These are phyloP conservation scores for Marisa cornuarietis DNA, from an alignment of 1,140 invertebrate genomes.

Conservation along the genomic window DNA sequence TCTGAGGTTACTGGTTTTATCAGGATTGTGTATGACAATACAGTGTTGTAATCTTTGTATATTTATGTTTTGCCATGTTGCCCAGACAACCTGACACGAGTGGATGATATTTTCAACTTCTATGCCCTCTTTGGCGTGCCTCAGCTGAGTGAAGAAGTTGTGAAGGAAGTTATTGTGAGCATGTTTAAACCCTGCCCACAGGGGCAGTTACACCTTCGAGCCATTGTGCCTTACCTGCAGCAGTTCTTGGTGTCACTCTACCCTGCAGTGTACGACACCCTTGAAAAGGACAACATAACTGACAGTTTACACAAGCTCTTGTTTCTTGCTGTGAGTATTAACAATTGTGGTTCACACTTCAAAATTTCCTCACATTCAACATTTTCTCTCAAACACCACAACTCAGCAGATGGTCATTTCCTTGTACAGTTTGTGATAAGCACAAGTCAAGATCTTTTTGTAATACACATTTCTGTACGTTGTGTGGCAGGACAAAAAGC, in stretches of 20 bases:
- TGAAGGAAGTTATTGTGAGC: slow-evolving; percentile 37
- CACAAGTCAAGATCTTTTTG: too few relatives aligned
- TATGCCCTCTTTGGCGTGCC: slow-evolving; percentile 42
- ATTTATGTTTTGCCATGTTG: slow-evolving; percentile 1
- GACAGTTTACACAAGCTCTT: slow-evolving; percentile 36
- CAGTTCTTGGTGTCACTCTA: slow-evolving; percentile 40
- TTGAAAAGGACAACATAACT: slow-evolving; percentile 32
- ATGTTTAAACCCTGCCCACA: slow-evolving; percentile 45
- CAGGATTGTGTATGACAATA: not conserved
- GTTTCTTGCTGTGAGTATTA: slow-evolving; percentile 48
- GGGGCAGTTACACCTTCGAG: slow-evolving; percentile 49
- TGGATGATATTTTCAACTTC: slow-evolving; percentile 36
- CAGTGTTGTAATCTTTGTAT: not conserved
- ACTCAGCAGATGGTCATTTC: too few relatives aligned
- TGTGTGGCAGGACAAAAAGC: slow-evolving; percentile 37
- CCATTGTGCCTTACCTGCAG: slow-evolving; percentile 52
- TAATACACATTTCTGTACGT: not conserved
- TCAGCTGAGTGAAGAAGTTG: slow-evolving; percentile 45
- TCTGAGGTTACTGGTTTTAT: not conserved
- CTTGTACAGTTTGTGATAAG: too few relatives aligned
- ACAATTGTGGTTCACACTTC: too few relatives aligned
- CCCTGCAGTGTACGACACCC: slow-evolving; percentile 41
- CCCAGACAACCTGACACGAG: slow-evolving; percentile 7
- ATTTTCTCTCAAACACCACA: too few relatives aligned
- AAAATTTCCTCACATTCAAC: too few relatives aligned